A percentile compares a stretch with the other conserved stretches of the same genome.
phyloP scores from a whole-genome alignment of 2,888 invertebrate genomes.

The Rhagophthalmus giganteus region DNA sequence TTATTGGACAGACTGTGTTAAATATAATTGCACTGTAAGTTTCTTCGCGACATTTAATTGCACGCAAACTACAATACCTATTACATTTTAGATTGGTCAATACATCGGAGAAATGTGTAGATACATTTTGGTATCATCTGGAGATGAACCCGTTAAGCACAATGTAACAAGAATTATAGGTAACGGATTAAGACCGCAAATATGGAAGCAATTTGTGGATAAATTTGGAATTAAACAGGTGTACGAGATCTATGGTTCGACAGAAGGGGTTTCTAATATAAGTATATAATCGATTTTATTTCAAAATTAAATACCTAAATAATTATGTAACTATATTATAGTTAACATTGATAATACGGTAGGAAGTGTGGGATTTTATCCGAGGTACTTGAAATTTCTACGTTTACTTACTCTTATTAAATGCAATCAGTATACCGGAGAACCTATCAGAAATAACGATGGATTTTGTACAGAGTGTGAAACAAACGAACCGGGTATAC shows the following conservation, averaged over 20 bases:
- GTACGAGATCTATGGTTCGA: constrained; percentile 94
- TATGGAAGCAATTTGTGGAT: constrained; percentile 3
- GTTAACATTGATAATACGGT: constrained; percentile 88
- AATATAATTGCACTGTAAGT: constrained; percentile 84
- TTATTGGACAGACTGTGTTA: constrained; percentile 92
- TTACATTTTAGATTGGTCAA: constrained; percentile 68
- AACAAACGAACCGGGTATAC: constrained; percentile 83
- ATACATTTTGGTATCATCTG: constrained; percentile 67
- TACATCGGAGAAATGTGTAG: constrained; percentile 92
- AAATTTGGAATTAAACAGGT: constrained; percentile 65
- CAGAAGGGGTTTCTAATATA: constrained; percentile 95
- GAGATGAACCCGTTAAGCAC: not conserved
- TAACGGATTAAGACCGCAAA: constrained; percentile 1
- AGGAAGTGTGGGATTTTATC: constrained; percentile 91
- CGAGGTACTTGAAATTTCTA: constrained; percentile 59
- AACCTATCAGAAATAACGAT: constrained; percentile 68
- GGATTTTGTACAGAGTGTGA: constrained; percentile 79
- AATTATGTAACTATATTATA: constrained; percentile 58
- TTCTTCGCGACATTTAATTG: too few species aligned
- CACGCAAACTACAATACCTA: too few species aligned
- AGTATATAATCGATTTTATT: constrained; percentile 57
- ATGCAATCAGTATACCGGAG: constrained; percentile 69
- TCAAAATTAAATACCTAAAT: not conserved
- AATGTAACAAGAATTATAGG: not conserved
- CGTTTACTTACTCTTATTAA: constrained; percentile 72